A percentile compares a stretch with the other conserved stretches of the same genome.
phyloP scores from a whole-genome alignment of 2,113 vertebrate genomes.

The Prionailurus viverrinus region DNA sequence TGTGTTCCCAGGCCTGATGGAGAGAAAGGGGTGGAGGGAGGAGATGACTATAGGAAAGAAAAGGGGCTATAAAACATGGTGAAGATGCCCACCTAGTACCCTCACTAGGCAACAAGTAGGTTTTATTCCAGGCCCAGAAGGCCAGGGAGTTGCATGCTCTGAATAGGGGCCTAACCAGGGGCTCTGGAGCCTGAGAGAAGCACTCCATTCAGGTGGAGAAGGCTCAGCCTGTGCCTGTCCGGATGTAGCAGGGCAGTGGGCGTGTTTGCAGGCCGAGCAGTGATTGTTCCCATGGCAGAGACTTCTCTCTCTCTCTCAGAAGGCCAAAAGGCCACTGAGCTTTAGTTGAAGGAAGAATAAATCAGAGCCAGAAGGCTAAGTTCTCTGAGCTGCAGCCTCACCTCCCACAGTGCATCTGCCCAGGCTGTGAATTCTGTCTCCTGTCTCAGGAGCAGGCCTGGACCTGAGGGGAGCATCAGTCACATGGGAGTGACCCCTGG shows the following conservation, averaged over 20 bases:
- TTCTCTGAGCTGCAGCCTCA: background rate
- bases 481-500: background rate
- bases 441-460: background rate
- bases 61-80: background rate
- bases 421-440: too few species aligned
- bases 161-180: background rate
- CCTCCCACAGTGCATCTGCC: accelerated
- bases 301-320: background rate
- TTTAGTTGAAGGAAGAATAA: background rate
- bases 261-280: background rate
- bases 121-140: background rate
- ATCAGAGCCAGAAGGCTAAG: background rate
- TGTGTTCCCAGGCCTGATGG: slow-evolving; percentile 29
- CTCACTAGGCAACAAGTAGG: slow-evolving; percentile 56
- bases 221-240: background rate
- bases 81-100: background rate
- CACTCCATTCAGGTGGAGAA: background rate
- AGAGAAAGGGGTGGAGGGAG: background rate
- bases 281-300: background rate
- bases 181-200: background rate
- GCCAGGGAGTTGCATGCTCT: background rate
- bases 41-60: background rate
- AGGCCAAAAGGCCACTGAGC: background rate
- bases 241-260: background rate
- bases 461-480: too few species aligned